phyloP scores from a whole-genome alignment of 2,888 invertebrate genomes.

The Habroteleia sp. region DNA sequence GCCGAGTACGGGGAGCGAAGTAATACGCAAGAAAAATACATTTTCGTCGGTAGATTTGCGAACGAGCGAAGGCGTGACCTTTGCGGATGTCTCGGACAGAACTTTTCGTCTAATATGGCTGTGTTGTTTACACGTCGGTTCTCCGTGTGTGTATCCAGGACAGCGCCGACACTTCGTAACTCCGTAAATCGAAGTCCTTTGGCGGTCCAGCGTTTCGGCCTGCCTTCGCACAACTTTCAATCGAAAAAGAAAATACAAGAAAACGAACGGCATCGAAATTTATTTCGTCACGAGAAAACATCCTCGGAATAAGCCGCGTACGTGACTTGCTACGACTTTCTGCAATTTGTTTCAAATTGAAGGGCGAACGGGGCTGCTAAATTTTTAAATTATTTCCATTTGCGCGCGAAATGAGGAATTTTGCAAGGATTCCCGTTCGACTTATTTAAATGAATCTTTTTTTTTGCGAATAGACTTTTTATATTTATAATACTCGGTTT shows the following conservation, averaged over 20 bases:
- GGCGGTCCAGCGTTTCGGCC: conserved; percentile 39
- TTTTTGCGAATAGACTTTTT: too few relatives aligned
- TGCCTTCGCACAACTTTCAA: conserved; percentile 39
- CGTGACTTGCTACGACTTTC: conserved; percentile 48
- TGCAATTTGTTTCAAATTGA: conserved; percentile 46
- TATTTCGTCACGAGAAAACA: conserved; percentile 55
- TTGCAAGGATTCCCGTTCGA: not conserved
- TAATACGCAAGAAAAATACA: conserved; percentile 46
- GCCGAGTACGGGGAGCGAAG: conserved; percentile 26
- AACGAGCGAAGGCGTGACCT: conserved; percentile 3
- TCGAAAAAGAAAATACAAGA: conserved; percentile 39
- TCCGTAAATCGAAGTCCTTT: conserved; percentile 55
- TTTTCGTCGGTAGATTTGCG: conserved; percentile 19
- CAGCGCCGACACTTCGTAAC: conserved; percentile 27
- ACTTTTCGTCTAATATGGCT: conserved; percentile 46
- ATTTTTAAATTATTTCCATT: conserved; percentile 28
- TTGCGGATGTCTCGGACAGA: conserved; percentile 27
- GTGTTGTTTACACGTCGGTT: conserved; percentile 56
- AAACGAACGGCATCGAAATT: conserved; percentile 33
- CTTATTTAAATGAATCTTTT: not conserved
- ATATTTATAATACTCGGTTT: conserved; percentile 8
- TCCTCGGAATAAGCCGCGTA: conserved; percentile 51
- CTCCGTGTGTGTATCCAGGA: conserved; percentile 39
- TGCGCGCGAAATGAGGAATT: not conserved
- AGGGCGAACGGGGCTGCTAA: conserved; percentile 5